Evolutionary conservation across 92 coral and sea anemone species (phyloP).

Genomic region (Epizoanthus fatuus): DNA sequence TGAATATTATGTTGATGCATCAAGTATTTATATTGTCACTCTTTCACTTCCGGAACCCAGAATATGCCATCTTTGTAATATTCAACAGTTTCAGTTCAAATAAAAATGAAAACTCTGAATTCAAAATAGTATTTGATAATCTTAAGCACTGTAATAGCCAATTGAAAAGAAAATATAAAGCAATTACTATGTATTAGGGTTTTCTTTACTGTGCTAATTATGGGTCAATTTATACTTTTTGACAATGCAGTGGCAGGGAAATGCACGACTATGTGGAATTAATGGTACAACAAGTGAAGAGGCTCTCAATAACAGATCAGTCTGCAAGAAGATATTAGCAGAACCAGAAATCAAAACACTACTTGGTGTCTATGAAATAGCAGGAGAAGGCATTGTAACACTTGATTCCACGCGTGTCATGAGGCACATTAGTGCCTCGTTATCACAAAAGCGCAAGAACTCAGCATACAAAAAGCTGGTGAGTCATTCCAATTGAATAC

Average conservation of each 20-base stretch:
- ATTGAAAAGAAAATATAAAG: no score
- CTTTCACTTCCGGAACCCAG: no score
- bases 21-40: no score
- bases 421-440: constrained; percentile 5
- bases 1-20: no score
- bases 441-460: constrained; percentile 15
- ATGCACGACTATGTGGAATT: constrained; percentile 12
- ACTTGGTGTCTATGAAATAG: constrained; percentile 26
- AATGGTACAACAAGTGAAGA: constrained; percentile 23
- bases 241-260: constrained; percentile 14
- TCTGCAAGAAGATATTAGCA: constrained; percentile 21
- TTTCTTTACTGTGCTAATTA: no score
- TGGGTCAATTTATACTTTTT: no score
- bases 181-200: no score
- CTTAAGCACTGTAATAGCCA: no score
- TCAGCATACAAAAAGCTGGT: constrained; percentile 22
- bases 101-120: no score
- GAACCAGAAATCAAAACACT: constrained; percentile 20
- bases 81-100: no score
- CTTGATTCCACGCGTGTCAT: constrained; percentile 26
- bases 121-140: no score
- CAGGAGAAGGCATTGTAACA: constrained; percentile 21
- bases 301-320: constrained; percentile 24
- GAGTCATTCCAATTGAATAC: constrained; percentile 9
- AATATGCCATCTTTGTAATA: no score